Percentiles rank a stretch among this genome's conserved stretches.
These are phyloP conservation scores for Desmophyllum pertusum DNA, from an alignment of 92 coral and sea anemone species.

Conservation along the genomic window DNA sequence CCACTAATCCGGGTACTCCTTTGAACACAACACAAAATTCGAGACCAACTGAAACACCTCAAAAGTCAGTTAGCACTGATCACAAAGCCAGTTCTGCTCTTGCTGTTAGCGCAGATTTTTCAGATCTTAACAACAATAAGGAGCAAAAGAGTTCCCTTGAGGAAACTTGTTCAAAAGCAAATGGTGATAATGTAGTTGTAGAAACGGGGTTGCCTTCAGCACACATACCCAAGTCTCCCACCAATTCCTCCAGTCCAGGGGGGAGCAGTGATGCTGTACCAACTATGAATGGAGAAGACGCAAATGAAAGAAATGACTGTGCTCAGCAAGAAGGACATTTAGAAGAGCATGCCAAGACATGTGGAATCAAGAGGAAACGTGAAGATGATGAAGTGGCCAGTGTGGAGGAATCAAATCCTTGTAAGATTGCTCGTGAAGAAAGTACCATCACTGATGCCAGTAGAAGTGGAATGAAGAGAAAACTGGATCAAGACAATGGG, in stretches of 20 bases:
- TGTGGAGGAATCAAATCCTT: not conserved
- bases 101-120: not conserved
- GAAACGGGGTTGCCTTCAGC: not conserved
- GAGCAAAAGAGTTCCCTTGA: not conserved
- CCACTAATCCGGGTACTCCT: constrained; percentile 12
- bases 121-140: constrained; percentile 36
- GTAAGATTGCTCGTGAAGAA: constrained; percentile 30
- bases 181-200: not conserved
- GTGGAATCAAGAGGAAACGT: constrained; percentile 22
- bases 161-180: constrained; percentile 1
- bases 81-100: not conserved
- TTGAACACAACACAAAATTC: not conserved
- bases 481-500: not conserved
- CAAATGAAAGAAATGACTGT: not conserved
- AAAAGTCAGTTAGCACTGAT: not conserved
- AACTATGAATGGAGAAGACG: not conserved
- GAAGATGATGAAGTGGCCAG: constrained; percentile 4
- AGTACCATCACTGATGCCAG: not conserved
- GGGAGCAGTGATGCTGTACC: constrained; percentile 5
- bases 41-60: constrained; percentile 16
- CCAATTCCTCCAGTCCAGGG: not conserved
- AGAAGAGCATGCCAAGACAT: not conserved
- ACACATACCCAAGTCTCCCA: constrained; percentile 2
- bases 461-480: constrained; percentile 18
- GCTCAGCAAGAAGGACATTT: not conserved